phyloP scores from a whole-genome alignment of 1,140 invertebrate species.

The Uloborus diversus region DNA sequence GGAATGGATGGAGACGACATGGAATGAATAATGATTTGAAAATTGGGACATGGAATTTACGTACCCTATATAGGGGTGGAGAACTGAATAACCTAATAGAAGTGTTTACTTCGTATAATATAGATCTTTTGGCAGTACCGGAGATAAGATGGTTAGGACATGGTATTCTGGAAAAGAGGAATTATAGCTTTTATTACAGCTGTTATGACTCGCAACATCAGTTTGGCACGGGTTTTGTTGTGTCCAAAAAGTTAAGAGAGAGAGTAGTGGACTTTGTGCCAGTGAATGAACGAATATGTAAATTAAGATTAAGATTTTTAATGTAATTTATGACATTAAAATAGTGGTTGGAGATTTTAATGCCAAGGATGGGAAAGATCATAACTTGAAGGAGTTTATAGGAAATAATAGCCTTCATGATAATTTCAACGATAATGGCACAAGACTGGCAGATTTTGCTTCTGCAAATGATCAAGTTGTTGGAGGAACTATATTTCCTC shows the following conservation, averaged over 20 bases:
- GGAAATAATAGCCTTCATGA: background rate
- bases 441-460: background rate
- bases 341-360: background rate
- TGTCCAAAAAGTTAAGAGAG: background rate
- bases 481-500: constrained; percentile 52
- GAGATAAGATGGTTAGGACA: background rate
- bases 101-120: background rate
- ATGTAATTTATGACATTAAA: background rate
- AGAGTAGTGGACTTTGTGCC: background rate
- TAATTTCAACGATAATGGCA: background rate
- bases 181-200: background rate
- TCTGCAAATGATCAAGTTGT: background rate
- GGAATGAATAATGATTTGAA: background rate
- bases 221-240: background rate
- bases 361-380: background rate
- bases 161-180: background rate
- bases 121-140: background rate
- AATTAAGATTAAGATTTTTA: background rate
- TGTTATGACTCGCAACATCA: background rate
- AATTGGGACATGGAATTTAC: background rate
- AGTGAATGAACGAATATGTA: background rate
- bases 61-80: background rate
- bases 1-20: background rate
- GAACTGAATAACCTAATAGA: background rate
- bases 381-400: background rate